Evolutionary conservation across 2,797 vertebrate genomes (phyloP), one percentile per base, ranked within the genome.

Genomic region (Melopsittacus undulatus): DNA sequence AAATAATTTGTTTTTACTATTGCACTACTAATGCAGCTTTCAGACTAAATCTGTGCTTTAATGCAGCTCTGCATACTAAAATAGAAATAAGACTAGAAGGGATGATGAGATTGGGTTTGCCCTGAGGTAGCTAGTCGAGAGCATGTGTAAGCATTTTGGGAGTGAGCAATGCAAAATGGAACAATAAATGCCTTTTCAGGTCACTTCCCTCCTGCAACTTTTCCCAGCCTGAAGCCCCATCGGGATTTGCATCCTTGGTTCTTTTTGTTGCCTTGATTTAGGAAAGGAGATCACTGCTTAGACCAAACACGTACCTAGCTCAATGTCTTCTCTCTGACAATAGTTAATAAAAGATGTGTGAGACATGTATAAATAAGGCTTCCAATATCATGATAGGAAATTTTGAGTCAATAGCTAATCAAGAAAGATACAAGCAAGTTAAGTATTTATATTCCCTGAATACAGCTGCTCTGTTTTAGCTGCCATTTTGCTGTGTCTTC

Each of bases 41-140:
- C 51, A 84, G 70, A 79, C 67, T 80, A 94, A 94, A 92, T 94
- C 94, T 92, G 62, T 69, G 61, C 40, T 91, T 90, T 94, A 87
- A 91, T 90, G 74, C 80, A 89, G 83, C 83, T 87, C 90, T 79
- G 67, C 54, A 42, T 82, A 70, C 56, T 61, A 74, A 94, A 92
- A 94, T 73, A 95, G 77, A 68, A 91, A 57, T 79, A 69, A 91
- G 67, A 45, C 62, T 94, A 67, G 48, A 83, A 84, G 64, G 74
- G 85, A 76, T 92, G 73, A 80, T 94, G 54, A 81, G 87, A 59
- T 66, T 87, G 26, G 79, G 54, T 56, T 92, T 84, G 67, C 54
- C 83, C 46, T 2, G 8, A 73, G 77, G 67, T 79, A 14, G 56
- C 83, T 80, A 27, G 56, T 46, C 2, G 17, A 68, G 83, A 91